Evolutionary conservation across 2,888 invertebrate genomes (phyloP), one percentile per base, ranked within the genome.

Genomic region (Caenorhabditis sp.): DNA sequence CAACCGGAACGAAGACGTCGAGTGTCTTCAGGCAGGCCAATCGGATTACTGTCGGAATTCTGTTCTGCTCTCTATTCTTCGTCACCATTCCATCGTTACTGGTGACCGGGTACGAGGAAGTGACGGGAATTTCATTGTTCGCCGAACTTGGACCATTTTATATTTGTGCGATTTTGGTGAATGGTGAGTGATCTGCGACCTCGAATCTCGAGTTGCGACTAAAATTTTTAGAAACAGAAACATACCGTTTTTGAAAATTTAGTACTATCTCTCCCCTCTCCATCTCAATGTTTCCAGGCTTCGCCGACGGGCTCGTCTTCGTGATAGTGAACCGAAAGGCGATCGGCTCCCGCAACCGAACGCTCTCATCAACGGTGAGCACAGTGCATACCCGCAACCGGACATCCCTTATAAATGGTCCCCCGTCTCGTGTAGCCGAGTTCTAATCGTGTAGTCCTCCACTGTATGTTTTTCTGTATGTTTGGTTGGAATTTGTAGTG

Each of bases 61-160:
- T 82, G 8, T 82, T 82, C 31, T 73, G 75, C 41, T 82, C 82
- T 3, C 22, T 82, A 51, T 82, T 82, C 38, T 82, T 82, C 24
- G 77, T 82, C 0, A 82, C 82, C 5, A 82, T 82, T 22, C 82
- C 82, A 12, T 72, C 72, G 10, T 51, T 82, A 6, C 38, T 82
- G 66, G 82, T 82, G 38, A 77, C 77, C 4, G 75, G 72, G 14
- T 82, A 82, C 38, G 82, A 82, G 24, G 72, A 82, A 19, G 47
- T 82, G 16, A 82, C 82, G 2, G 82, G 82, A 1, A 66, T 82
- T 31, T 82, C 82, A n/a, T 22, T 82, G 44, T 82, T 82, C 58
- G 63, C 82, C 16, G 72, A 77, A n/a, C 41, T 82, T 12, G 82
- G 82, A 2, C 82, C 82, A 3, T 82, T 77, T 49, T 82, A 82